phyloP scores from a whole-genome alignment of 2,888 invertebrate genomes.

The Microctonus brassicae region DNA sequence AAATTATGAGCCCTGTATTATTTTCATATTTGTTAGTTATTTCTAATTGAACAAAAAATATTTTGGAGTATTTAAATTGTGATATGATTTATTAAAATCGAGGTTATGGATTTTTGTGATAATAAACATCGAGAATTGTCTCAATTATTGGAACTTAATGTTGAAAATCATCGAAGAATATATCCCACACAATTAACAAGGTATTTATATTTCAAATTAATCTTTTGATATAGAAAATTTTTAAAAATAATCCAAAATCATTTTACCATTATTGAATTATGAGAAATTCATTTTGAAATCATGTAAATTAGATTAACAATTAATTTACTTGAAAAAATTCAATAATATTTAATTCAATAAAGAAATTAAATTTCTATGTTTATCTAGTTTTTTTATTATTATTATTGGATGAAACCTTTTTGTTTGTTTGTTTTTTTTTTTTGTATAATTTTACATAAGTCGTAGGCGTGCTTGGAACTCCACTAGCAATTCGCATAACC shows the following conservation, averaged over 20 bases:
- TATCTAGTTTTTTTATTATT: conserved; percentile 36
- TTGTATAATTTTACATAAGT: conserved; percentile 40
- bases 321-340: too few relatives aligned
- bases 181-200: conserved; percentile 6
- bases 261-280: too few relatives aligned
- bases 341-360: too few relatives aligned
- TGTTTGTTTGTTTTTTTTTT: too few relatives aligned
- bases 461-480: conserved; percentile 51
- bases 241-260: too few relatives aligned
- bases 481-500: conserved; percentile 38
- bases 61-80: neutral
- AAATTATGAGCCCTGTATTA: too few relatives aligned
- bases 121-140: conserved; percentile 7
- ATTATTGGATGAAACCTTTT: conserved; percentile 61
- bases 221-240: too few relatives aligned
- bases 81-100: neutral
- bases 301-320: too few relatives aligned
- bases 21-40: too few relatives aligned
- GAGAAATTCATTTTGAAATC: too few relatives aligned
- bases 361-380: neutral
- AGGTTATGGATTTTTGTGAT: neutral
- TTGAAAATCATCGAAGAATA: neutral
- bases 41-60: neutral
- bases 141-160: conserved; percentile 5
- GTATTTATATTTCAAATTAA: too few relatives aligned